These are phyloP conservation scores for Cynoglossus semilaevis DNA, from an alignment of 2,113 vertebrate genomes.

Conservation along the genomic window DNA sequence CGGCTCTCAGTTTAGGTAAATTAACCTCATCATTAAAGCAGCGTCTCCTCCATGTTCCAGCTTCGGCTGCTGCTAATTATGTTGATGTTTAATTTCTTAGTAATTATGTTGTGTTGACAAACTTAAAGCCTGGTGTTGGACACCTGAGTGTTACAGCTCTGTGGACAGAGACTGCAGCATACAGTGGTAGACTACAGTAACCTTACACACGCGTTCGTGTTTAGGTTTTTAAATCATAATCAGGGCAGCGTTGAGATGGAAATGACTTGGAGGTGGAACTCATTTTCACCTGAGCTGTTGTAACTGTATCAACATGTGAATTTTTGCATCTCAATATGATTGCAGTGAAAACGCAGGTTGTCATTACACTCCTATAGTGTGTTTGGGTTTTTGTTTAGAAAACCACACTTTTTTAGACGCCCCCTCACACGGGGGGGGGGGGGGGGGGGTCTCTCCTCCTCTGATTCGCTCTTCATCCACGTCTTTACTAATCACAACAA, in stretches of 20 bases:
- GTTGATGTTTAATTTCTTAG: background rate
- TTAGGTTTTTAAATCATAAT: background rate
- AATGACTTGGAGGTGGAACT: background rate
- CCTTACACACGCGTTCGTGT: background rate
- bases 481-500: slow-evolving; percentile 1
- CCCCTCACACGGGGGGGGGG: slow-evolving; percentile 26
- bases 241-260: background rate
- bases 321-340: background rate
- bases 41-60: background rate
- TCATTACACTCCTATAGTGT: slow-evolving; percentile 22
- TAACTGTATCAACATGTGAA: background rate
- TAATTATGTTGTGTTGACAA: background rate
- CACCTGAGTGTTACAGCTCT: background rate
- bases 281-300: background rate
- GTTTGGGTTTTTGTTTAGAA: no score
- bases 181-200: background rate
- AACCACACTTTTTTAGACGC: no score
- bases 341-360: slow-evolving; percentile 3
- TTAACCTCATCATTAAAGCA: background rate
- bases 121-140: background rate
- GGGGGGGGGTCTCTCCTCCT: slow-evolving; percentile 1
- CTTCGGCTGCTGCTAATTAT: background rate
- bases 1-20: background rate
- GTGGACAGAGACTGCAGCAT: background rate
- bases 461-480: background rate